Evolutionary conservation across 1,140 invertebrate species (phyloP), one percentile per base, ranked within the genome.

Genomic region (Macrobrachium rosenbergii): DNA sequence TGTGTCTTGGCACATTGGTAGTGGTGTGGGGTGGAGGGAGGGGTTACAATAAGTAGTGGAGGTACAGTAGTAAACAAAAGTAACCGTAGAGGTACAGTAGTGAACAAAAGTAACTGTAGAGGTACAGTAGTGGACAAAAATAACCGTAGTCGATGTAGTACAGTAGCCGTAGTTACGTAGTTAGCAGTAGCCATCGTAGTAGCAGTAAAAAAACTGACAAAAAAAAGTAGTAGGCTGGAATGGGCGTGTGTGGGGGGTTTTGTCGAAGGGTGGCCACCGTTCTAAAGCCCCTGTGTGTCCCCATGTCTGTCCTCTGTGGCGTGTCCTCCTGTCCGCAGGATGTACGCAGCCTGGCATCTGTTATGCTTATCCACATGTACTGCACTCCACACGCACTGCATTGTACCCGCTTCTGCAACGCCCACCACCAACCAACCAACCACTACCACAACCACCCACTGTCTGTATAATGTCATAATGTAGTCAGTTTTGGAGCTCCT

Each of bases 401-500:
- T 73, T 52, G 82, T 88, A 81, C 87, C 87, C 67, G 80, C 87
- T 88, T 89, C 82, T 90, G 83, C 87, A 88, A 89, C 89, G 90
- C 93, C 93, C 93, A 82, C 79, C 82, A 87, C 84, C 84, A 87
- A 75, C 84, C 78, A 81, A 87, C 84, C 78, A 43, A 77, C 83
- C 83, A 88, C 86, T 63, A 81, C 58, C 79, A 81, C 64, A 83
- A 83, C 69, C 87, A 83, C 69, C 87, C 87, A 88, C 87, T 88
- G 87, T 88, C 64, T 84, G 87, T 88, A 88, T 63, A 83, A 83
- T 84, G 87, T 76, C 75, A 88, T 84, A 93, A 93, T 94, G 93
- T 96, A 97, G 96, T 96, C 95, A 96, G 95, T 97, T 97, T 96
- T 97, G 96, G 96, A 97, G 95, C 95, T 97, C 96, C 95, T 97